Evolutionary conservation across 1,140 invertebrate genomes (phyloP).

Genomic region (Chelonus insularis): DNA sequence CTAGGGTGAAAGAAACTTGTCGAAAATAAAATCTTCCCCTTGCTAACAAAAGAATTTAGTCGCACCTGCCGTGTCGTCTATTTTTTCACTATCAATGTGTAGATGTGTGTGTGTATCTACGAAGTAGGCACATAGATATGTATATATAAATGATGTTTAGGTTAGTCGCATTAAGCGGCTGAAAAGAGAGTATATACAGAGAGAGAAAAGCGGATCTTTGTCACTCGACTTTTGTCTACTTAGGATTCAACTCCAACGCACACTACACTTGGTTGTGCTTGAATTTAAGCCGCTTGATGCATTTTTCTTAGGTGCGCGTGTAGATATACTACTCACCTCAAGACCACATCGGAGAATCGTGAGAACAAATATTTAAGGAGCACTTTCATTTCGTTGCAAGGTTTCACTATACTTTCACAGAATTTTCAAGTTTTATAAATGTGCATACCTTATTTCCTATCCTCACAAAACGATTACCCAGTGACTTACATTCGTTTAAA

Average conservation of each 20-base stretch:
- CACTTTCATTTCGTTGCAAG: slow-evolving; percentile 37
- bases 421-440: background rate
- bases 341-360: slow-evolving; percentile 4
- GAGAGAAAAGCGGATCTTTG: background rate
- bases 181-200: too few relatives aligned
- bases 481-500: slow-evolving; percentile 28
- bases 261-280: background rate
- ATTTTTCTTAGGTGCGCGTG: background rate
- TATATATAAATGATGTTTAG: too few relatives aligned
- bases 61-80: too few relatives aligned
- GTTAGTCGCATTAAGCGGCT: too few relatives aligned
- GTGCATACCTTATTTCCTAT: background rate
- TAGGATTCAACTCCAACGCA: slow-evolving; percentile 11
- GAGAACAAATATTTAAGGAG: slow-evolving; percentile 45
- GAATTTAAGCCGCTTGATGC: slow-evolving; percentile 5
- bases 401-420: background rate
- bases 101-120: too few relatives aligned
- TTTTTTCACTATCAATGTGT: too few relatives aligned
- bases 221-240: slow-evolving; percentile 18
- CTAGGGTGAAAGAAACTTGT: too few relatives aligned
- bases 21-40: too few relatives aligned
- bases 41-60: too few relatives aligned
- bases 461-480: slow-evolving; percentile 23
- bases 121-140: too few relatives aligned
- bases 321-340: background rate